Conservation (phyloP, 1,140 invertebrate species). For the Eubasilissa regina region DNA sequence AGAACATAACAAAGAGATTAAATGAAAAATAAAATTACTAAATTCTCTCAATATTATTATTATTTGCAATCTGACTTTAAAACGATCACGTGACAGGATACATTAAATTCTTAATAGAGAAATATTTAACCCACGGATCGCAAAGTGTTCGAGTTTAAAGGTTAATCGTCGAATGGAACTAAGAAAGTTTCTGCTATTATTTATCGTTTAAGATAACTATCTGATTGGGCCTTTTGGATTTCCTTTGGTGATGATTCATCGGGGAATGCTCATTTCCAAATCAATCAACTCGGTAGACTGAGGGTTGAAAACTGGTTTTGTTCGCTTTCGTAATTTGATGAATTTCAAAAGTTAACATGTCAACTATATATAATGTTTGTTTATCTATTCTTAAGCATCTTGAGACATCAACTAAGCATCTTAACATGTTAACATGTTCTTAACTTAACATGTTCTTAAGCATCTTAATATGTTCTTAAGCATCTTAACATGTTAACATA, state of each 20-base stretch:
- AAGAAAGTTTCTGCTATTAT: constrained; percentile 18
- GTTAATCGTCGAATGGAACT: constrained; percentile 2
- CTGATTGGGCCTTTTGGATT: constrained; percentile 16
- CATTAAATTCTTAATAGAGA: neutral
- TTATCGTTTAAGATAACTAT: constrained; percentile 25
- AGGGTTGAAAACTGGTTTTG: neutral
- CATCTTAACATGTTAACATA: no score
- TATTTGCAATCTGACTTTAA: no score
- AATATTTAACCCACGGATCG: neutral
- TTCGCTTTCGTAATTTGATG: neutral
- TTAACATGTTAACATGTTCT: no score
- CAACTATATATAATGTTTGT: no score
- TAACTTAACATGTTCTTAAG: no score
- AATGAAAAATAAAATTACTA: no score
- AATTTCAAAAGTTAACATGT: no score
- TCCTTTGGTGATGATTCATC: neutral
- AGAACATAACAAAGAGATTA: no score
- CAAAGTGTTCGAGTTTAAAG: constrained; percentile 16
- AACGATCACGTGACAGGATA: constrained; percentile 2
- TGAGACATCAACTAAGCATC: no score
- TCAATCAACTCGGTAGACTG: constrained; percentile 16
- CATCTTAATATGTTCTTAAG: no score
- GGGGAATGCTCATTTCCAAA: neutral
- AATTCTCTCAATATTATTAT: no score
- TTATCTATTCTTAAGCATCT: no score